A percentile compares a stretch with the other conserved stretches of the same genome.
Evolutionary conservation across 2,113 vertebrate species (phyloP).

Genomic region (Bos taurus): ARS-UCD2.0 NC_037357.1:134638501-134639000

Average conservation of each 20-base stretch:
- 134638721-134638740: not conserved
- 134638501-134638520: not conserved
- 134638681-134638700: not conserved
- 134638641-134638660: not conserved
- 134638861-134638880: not conserved
- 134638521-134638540: fast-evolving
- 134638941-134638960: not conserved
- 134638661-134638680: not conserved
- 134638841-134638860: not conserved
- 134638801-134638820: not conserved
- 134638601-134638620: not conserved
- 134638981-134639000: not conserved
- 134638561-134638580: not conserved
- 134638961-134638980: not conserved
- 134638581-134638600: not conserved
- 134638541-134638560: not conserved
- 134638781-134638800: not conserved
- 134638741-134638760: fast-evolving
- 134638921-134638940: not conserved
- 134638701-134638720: not conserved
- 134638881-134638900: not conserved
- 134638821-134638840: not conserved
- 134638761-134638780: not conserved
- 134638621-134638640: not conserved
- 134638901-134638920: not conserved